phyloP scores from a whole-genome alignment of 2,888 invertebrate genomes.

The Scelioninae gen. 1 region DNA sequence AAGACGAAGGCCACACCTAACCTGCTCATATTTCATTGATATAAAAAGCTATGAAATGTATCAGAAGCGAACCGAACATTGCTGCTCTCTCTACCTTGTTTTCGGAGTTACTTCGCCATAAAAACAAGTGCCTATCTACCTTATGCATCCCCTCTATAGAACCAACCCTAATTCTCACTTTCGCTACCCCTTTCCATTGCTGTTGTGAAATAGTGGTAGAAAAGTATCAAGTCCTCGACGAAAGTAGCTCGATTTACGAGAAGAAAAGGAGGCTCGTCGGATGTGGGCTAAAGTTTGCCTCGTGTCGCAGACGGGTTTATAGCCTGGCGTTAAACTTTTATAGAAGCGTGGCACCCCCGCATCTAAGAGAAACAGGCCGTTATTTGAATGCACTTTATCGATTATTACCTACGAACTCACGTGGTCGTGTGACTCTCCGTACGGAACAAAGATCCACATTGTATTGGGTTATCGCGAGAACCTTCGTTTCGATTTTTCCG shows the following conservation, averaged over 20 bases:
- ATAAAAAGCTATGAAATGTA: slow-evolving; percentile 46
- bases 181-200: background rate
- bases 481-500: background rate
- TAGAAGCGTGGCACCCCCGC: slow-evolving; percentile 31
- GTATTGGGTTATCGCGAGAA: slow-evolving; percentile 28
- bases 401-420: slow-evolving; percentile 57
- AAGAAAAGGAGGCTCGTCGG: slow-evolving; percentile 51
- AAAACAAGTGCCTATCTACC: slow-evolving; percentile 47
- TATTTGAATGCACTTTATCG: slow-evolving; percentile 72
- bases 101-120: slow-evolving; percentile 45
- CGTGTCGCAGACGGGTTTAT: slow-evolving; percentile 70
- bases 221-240: slow-evolving; percentile 66
- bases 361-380: slow-evolving; percentile 53
- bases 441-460: slow-evolving; percentile 30
- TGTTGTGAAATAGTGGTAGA: slow-evolving; percentile 42
- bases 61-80: slow-evolving; percentile 21
- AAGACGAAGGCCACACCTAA: background rate
- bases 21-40: slow-evolving; percentile 43
- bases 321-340: slow-evolving; percentile 69
- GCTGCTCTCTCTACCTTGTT: slow-evolving; percentile 3
- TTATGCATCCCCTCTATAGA: background rate
- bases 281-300: slow-evolving; percentile 68
- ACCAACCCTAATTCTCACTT: slow-evolving; percentile 7
- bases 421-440: slow-evolving; percentile 15
- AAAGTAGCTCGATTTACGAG: slow-evolving; percentile 70